Base-by-base conservation (phyloP, 2,888 invertebrate genomes). In the Mimas tiliae region DNA sequence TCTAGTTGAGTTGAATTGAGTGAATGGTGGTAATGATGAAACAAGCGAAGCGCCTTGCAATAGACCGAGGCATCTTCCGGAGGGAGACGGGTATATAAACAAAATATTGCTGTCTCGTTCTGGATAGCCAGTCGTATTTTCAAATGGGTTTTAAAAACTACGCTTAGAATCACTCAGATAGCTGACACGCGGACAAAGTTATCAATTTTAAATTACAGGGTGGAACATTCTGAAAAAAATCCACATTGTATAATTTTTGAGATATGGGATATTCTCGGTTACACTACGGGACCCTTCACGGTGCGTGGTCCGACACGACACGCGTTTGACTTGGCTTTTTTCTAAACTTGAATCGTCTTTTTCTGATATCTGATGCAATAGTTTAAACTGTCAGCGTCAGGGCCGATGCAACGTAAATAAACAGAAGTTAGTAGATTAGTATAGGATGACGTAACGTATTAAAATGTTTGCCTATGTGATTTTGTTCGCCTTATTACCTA, bases 11-110 rank as follows among this genome's bases (percentile, higher is more conserved):
- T 6, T 58, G 58, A 38, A 19, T 19, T 6, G 4, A 6, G 8
- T 58, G 58, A 38, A 19, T 19, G 12, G 4, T 12, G 8, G 12
- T 42, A 12, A 75, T 85, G 85, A 85, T 76, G 85, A 83, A 85
- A 85, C 74, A 65, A 62, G 65, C 53, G 52, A 65, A 69, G 55
- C 69, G 66, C 66, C 71, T 86, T 86, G 78, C 85, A 78, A 73
- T 77, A 75, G 76, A 77, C 69, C 69, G 73, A 74, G 72, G 70
- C 68, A 19, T 73, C 73, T 73, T 74, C 68, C 71, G 67, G 70
- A 58, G 52, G 63, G 75, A 76, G 80, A 78, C 52, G 64, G 75
- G 70, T 72, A 81, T 81, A 79, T 75, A 82, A 83, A 84, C 81
- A 84, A 77, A 27, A 71, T 42, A 62, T 55, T 12, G 14, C 62